These are phyloP conservation scores for Heliornis fulica DNA, from an alignment of 2,113 vertebrate genomes.

Conservation along the genomic window DNA sequence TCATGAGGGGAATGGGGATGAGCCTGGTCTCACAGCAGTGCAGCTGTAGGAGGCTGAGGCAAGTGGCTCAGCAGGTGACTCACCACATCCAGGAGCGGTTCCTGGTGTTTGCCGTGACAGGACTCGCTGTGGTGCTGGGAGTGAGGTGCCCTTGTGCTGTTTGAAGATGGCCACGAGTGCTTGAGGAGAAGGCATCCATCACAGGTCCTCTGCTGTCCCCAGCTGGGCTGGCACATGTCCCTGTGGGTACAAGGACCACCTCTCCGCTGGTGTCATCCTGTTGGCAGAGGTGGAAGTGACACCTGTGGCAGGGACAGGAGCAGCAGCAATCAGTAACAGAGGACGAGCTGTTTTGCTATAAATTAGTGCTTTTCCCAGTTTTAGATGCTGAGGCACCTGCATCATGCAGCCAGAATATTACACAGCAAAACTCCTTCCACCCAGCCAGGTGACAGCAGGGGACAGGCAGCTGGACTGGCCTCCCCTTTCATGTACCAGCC, in stretches of 20 bases:
- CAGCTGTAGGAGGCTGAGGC: background rate
- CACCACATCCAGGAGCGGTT: background rate
- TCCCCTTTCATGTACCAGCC: background rate
- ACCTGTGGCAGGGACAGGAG: background rate
- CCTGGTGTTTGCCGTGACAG: background rate
- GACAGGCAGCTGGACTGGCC: background rate
- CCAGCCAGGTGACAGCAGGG: background rate
- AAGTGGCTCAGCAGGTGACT: background rate
- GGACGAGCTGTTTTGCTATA: background rate
- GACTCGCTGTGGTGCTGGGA: background rate
- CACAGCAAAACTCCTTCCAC: background rate
- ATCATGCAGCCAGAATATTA: background rate
- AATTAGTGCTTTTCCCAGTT: background rate
- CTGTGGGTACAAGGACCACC: accelerated
- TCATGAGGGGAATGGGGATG: background rate
- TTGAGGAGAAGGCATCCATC: background rate
- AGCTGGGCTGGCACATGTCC: background rate
- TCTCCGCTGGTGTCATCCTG: accelerated
- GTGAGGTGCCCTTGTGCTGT: accelerated
- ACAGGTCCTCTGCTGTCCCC: background rate
- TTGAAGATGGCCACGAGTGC: accelerated
- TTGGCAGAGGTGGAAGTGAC: background rate
- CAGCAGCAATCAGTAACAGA: background rate
- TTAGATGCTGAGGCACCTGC: background rate
- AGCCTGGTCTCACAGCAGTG: background rate